Evolutionary conservation across 2,888 invertebrate species (phyloP).

Genomic region (Pristionchus mayeri): DNA sequence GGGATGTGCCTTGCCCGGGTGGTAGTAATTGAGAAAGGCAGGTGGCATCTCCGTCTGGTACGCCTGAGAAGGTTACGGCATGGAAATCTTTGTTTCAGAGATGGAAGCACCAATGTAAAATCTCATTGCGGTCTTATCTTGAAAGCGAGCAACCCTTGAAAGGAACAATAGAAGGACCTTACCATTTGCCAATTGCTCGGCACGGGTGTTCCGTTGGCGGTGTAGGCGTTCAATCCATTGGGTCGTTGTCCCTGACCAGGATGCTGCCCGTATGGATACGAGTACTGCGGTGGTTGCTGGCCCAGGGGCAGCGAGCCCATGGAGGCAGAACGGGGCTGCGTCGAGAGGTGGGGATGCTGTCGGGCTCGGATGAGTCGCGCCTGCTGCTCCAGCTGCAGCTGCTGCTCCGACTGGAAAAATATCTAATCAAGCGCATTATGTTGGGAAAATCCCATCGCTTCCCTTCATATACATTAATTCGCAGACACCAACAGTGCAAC

Average conservation of each 20-base stretch:
- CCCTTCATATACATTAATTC: too few relatives aligned
- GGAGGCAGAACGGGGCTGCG: constrained; percentile 22
- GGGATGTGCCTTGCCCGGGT: constrained; percentile 27
- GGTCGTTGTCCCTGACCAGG: background rate
- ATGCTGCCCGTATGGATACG: background rate
- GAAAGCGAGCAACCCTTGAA: too few relatives aligned
- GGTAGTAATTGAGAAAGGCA: constrained; percentile 20
- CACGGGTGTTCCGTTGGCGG: constrained; percentile 38
- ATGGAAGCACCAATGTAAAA: too few relatives aligned
- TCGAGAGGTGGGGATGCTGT: constrained; percentile 27
- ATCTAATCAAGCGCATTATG: too few relatives aligned
- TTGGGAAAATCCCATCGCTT: too few relatives aligned
- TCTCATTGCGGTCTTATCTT: too few relatives aligned
- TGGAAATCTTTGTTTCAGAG: too few relatives aligned
- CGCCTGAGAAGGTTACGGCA: constrained; percentile 11
- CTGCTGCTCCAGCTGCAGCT: constrained; percentile 16
- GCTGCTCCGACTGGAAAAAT: background rate
- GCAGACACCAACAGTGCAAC: too few relatives aligned
- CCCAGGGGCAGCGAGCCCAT: constrained; percentile 30
- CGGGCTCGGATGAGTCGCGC: background rate
- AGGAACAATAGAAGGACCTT: background rate
- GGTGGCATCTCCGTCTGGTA: constrained; percentile 44
- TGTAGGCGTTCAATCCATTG: constrained; percentile 22
- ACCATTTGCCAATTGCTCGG: background rate
- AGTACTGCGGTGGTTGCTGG: background rate